Conservation (phyloP, 2,888 invertebrate species). For the Spatulosminthurus flaviceps region DNA sequence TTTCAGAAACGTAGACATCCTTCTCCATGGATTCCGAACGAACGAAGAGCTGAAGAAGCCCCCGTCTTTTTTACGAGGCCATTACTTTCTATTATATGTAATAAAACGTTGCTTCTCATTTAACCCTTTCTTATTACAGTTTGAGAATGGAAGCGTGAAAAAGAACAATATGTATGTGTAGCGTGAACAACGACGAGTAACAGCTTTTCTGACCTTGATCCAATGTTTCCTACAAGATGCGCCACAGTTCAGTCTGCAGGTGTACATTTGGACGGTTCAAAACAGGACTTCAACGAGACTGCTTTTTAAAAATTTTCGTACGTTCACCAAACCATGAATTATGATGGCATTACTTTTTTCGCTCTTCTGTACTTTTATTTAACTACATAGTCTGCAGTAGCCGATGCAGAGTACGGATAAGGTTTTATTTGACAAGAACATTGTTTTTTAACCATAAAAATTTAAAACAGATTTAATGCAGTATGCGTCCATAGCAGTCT, state of each 20-base stretch:
- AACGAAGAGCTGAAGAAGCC: constrained; percentile 1
- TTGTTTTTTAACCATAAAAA: not conserved
- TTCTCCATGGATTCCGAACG: not conserved
- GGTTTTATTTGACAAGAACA: not conserved
- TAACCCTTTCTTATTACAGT: not conserved
- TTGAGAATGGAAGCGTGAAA: not conserved
- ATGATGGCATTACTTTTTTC: no score
- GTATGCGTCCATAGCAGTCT: constrained; percentile 23
- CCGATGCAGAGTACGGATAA: not conserved
- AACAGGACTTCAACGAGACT: not conserved
- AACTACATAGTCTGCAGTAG: no score
- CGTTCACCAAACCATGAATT: no score
- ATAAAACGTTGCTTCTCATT: not conserved
- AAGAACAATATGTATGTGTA: not conserved
- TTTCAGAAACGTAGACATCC: constrained; percentile 15
- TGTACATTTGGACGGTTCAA: constrained; percentile 35
- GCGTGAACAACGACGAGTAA: constrained; percentile 6
- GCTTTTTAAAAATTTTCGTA: constrained; percentile 6
- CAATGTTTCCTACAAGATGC: constrained; percentile 34
- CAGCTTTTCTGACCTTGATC: constrained; percentile 20
- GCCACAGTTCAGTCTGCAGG: constrained; percentile 31
- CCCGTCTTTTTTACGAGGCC: not conserved
- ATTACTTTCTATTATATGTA: not conserved
- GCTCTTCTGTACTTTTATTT: no score
- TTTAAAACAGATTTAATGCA: constrained; percentile 10